Percentiles rank a stretch among this genome's conserved stretches.
Evolutionary conservation across 2,113 vertebrate genomes (phyloP).

Genomic region (Arothron firmamentum): DNA sequence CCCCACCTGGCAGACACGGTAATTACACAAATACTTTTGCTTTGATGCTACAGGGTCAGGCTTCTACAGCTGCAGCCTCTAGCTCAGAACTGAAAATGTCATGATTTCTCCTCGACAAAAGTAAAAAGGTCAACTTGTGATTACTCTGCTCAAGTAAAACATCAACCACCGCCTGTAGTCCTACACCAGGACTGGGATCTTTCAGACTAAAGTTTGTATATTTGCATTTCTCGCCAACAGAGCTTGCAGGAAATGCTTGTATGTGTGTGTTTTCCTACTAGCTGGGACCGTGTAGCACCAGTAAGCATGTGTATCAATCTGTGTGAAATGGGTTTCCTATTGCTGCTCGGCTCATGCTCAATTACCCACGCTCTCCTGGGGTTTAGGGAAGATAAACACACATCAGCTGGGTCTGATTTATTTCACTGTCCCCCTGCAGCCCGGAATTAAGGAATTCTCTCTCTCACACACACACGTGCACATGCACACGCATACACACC

Average conservation of each 20-base stretch:
- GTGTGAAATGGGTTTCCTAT: constrained; percentile 70
- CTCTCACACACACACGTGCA: not conserved
- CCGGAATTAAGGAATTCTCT: constrained; percentile 56
- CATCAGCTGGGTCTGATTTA: constrained; percentile 77
- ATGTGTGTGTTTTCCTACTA: constrained; percentile 12
- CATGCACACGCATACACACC: constrained; percentile 8
- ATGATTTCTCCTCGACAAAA: too few relatives aligned
- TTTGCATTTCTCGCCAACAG: too few relatives aligned
- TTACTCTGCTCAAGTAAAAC: too few relatives aligned
- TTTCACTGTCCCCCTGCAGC: constrained; percentile 74
- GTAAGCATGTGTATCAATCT: constrained; percentile 49
- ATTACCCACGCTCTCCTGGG: constrained; percentile 73
- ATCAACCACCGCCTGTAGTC: too few relatives aligned
- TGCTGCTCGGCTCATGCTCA: constrained; percentile 77
- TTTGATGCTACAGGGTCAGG: too few relatives aligned
- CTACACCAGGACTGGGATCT: too few relatives aligned
- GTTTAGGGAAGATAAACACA: constrained; percentile 70
- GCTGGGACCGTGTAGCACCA: constrained; percentile 15
- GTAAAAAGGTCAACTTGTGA: too few relatives aligned
- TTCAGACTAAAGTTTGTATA: too few relatives aligned
- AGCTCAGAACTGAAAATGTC: too few relatives aligned
- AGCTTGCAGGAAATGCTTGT: not conserved
- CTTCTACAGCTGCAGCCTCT: too few relatives aligned
- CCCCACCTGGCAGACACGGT: too few relatives aligned
- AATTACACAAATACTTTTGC: too few relatives aligned